phyloP scores from a whole-genome alignment of 2,888 invertebrate genomes.

The Seira musarum region DNA sequence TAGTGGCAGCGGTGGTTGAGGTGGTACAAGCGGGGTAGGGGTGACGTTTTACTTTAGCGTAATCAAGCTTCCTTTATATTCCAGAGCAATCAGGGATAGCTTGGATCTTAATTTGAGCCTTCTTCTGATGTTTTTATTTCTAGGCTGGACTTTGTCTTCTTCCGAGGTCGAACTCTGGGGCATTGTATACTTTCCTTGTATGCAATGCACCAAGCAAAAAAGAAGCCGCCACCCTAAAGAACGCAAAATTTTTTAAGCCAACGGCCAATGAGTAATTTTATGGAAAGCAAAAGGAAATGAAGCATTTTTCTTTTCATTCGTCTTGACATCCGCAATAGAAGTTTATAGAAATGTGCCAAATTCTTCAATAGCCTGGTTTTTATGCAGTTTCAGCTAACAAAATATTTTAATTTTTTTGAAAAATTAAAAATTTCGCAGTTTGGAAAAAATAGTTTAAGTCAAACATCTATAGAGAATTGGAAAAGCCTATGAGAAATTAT shows the following conservation, averaged over 20 bases:
- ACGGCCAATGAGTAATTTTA: slow-evolving; percentile 1
- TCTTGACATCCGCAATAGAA: neutral
- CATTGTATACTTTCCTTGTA: slow-evolving; percentile 41
- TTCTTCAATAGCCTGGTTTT: too few relatives aligned
- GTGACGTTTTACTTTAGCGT: neutral
- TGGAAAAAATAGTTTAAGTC: neutral
- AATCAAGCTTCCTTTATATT: slow-evolving; percentile 18
- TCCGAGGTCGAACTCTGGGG: slow-evolving; percentile 46
- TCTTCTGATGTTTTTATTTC: slow-evolving; percentile 19
- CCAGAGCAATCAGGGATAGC: too few relatives aligned
- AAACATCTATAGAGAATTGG: neutral
- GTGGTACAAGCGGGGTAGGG: neutral
- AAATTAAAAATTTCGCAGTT: neutral
- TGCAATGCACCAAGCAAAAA: neutral
- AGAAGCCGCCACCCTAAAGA: slow-evolving; percentile 2
- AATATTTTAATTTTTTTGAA: neutral
- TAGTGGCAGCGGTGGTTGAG: neutral
- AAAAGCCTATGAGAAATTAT: slow-evolving; percentile 56
- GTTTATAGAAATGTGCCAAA: too few relatives aligned
- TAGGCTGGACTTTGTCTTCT: slow-evolving; percentile 19
- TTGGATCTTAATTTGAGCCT: too few relatives aligned
- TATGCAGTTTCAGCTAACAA: neutral
- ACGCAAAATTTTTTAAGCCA: neutral
- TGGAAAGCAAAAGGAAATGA: neutral
- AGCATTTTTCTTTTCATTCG: neutral